Percentiles rank a stretch among this genome's conserved stretches.
phyloP scores from a whole-genome alignment of 2,113 vertebrate genomes.

The Vanacampus margaritifer region DNA sequence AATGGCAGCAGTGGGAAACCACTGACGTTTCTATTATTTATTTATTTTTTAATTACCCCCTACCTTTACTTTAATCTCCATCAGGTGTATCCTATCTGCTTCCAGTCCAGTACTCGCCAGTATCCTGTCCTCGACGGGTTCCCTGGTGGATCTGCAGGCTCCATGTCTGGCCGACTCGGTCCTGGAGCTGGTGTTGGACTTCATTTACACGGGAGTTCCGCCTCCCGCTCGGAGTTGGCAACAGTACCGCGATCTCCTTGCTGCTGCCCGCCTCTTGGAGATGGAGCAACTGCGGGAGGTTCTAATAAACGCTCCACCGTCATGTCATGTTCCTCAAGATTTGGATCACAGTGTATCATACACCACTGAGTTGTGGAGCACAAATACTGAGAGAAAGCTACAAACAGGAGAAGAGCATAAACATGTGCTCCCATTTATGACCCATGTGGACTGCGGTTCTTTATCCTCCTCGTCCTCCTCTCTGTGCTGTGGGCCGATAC shows the following conservation, averaged over 20 bases:
- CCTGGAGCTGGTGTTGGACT: constrained; percentile 60
- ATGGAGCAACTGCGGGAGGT: constrained; percentile 61
- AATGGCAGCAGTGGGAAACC: no score
- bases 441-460: neutral
- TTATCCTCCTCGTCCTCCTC: neutral
- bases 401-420: neutral
- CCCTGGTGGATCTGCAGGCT: constrained; percentile 61
- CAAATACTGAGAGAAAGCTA: neutral
- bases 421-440: neutral
- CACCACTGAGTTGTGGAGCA: neutral
- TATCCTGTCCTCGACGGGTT: constrained; percentile 55
- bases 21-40: neutral
- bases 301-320: constrained; percentile 31
- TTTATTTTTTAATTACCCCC: neutral
- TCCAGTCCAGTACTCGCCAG: constrained; percentile 68
- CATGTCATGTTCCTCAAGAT: neutral
- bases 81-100: constrained; percentile 67
- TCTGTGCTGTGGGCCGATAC: constrained; percentile 49
- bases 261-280: constrained; percentile 61
- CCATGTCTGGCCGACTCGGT: constrained; percentile 56
- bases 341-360: neutral
- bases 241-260: constrained; percentile 44
- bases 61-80: neutral
- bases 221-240: constrained; percentile 18
- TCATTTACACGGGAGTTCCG: constrained; percentile 67